Conservation (phyloP, 1,140 invertebrate species). For the Cotesia chilonis region DNA sequence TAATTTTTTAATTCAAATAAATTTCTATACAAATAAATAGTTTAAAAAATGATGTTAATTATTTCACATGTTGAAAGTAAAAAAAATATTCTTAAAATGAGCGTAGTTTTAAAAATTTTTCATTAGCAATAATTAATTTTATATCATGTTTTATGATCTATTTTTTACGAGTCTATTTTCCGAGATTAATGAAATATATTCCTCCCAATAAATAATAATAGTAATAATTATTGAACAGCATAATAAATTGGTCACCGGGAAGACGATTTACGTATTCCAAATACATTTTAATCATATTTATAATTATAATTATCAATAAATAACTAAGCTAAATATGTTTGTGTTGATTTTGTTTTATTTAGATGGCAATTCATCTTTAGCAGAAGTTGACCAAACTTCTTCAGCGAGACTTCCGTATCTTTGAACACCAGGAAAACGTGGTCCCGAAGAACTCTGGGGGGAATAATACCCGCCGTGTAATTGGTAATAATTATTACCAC, state of each 20-base stretch:
- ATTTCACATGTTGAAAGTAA: no score
- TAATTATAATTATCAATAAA: background rate
- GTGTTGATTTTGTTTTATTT: slow-evolving; percentile 34
- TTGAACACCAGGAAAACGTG: slow-evolving; percentile 59
- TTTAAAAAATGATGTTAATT: no score
- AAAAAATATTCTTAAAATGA: no score
- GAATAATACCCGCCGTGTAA: slow-evolving; percentile 60
- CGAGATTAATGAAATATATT: background rate
- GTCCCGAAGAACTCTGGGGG: slow-evolving; percentile 56
- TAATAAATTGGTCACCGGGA: slow-evolving; percentile 6
- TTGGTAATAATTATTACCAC: slow-evolving; percentile 53
- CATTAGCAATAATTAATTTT: no score
- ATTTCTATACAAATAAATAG: no score
- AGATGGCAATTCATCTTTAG: slow-evolving; percentile 45
- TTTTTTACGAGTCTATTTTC: no score
- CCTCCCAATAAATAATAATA: background rate
- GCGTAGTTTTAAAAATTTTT: no score
- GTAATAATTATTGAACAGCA: background rate
- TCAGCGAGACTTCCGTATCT: slow-evolving; percentile 63
- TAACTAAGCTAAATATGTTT: slow-evolving; percentile 54
- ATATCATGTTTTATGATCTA: no score
- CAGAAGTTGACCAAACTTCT: slow-evolving; percentile 54
- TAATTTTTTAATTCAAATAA: no score
- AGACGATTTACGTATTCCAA: slow-evolving; percentile 16
- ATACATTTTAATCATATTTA: slow-evolving; percentile 12